These are phyloP conservation scores for Drosophila peninsularis DNA, from an alignment of 2,888 invertebrate species.

Conservation along the genomic window DNA sequence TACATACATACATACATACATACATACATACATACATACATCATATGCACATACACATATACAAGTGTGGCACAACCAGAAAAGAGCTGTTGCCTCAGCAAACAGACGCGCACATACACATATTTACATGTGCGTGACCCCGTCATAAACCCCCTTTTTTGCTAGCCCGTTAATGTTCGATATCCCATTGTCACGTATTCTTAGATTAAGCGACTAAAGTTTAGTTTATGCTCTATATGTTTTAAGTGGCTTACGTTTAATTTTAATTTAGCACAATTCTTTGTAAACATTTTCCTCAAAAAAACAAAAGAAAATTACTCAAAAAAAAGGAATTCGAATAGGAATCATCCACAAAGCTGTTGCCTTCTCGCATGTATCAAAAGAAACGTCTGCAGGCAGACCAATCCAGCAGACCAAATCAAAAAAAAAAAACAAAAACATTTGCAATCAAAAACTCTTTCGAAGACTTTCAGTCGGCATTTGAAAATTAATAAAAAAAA, in stretches of 20 bases:
- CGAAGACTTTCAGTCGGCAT: conserved; percentile 66
- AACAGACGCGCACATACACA: background rate
- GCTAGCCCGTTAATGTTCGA: conserved; percentile 29
- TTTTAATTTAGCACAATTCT: conserved; percentile 77
- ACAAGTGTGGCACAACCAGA: conserved; percentile 16
- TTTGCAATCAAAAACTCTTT: conserved; percentile 57
- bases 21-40: conserved; percentile 19
- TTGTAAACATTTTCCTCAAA: conserved; percentile 59
- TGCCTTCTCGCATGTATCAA: conserved; percentile 60
- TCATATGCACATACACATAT: conserved; percentile 13
- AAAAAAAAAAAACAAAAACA: conserved; percentile 36
- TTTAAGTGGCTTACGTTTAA: conserved; percentile 57
- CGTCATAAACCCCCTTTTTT: conserved; percentile 14
- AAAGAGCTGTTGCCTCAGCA: conserved; percentile 16
- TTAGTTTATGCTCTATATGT: conserved; percentile 45
- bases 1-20: conserved; percentile 8
- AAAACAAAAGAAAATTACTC: conserved; percentile 24
- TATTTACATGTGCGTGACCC: conserved; percentile 33
- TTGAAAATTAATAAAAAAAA: conserved; percentile 32
- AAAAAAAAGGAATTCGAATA: conserved; percentile 13
- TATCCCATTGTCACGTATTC: conserved; percentile 48
- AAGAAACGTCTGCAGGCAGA: conserved; percentile 74
- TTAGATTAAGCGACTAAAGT: conserved; percentile 44
- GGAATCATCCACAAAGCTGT: conserved; percentile 44
- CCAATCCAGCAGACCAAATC: conserved; percentile 63